Base-by-base conservation (phyloP, 2,797 vertebrate genomes). In the Pampus argenteus region DNA sequence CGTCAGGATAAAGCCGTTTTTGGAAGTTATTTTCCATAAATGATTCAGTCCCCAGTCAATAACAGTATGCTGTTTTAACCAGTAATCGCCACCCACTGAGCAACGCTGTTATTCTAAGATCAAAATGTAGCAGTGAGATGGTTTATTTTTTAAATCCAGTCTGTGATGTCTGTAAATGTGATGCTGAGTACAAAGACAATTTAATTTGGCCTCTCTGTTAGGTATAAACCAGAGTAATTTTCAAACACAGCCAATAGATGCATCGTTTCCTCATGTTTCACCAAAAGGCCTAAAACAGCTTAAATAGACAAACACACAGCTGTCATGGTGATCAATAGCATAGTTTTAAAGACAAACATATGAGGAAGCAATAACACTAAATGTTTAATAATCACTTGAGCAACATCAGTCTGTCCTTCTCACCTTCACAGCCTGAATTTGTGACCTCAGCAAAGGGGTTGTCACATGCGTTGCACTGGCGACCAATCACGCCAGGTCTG, bases 371-470 rank as follows among this genome's bases (percentile, higher is more conserved):
- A 45, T 17, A 9, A 45, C 13, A 5, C 9, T 10, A 51, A 29
- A 65, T 54, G 14, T 13, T 60, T 7, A 25, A 51, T 25, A 23
- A 13, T 13, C 11, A 56, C 50, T 50, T 22, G 3, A 73, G 11
- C 52, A 36, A 36, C 8, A 15, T 20, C 26, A 9, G 29, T 17
- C 2, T n/a, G 2, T 54, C 5, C 3, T 29, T 76, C 95, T 96
- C 83, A 98, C 98, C 97, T 83, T 95, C 87, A 40, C 97, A 99
- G 82, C 98, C 98, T 0, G 96, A 95, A 84, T 96, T 95, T 0
- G 98, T 98, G 94, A 99, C 98, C 87, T 99, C 98, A 0, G 97
- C 97, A 17, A 99, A 99, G 6, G 97, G 98, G 82, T 95, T 99
- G 88, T 99, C 98, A 4, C 98, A 99, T 64, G 91, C 76, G 83